A percentile compares a stretch with the other conserved stretches of the same genome.
These are phyloP conservation scores for Telmatherina bonti DNA, from an alignment of 2,797 vertebrate species.

Conservation along the genomic window DNA sequence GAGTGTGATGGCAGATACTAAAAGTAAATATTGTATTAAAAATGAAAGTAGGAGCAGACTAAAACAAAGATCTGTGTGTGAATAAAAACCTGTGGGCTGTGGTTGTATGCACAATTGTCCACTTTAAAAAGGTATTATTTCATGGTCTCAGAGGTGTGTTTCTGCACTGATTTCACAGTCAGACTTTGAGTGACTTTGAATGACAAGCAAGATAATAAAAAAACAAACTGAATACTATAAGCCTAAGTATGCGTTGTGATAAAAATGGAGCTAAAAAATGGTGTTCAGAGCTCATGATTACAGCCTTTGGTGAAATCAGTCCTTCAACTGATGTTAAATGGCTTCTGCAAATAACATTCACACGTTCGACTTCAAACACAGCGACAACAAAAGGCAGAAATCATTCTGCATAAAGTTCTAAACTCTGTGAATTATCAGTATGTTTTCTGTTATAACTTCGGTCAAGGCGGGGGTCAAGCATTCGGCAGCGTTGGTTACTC, in stretches of 20 bases:
- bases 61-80: background rate
- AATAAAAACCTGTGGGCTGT: background rate
- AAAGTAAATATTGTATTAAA: background rate
- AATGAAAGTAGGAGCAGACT: background rate
- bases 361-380: background rate
- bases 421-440: background rate
- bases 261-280: background rate
- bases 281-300: constrained; percentile 3
- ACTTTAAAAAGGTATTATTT: background rate
- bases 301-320: background rate
- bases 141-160: constrained; percentile 7
- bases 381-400: background rate
- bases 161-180: background rate
- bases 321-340: background rate
- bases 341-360: constrained; percentile 1
- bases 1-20: background rate
- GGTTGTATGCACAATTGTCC: background rate
- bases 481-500: no score
- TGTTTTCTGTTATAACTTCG: background rate
- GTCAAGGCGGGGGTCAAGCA: no score
- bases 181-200: constrained; percentile 10
- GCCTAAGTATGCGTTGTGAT: background rate
- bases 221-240: background rate
- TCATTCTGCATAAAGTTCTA: background rate
- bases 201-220: background rate